Evolutionary conservation across 2,797 vertebrate species (phyloP), one percentile per base, ranked within the genome.

Genomic region (Artibeus jamaicensis): DNA sequence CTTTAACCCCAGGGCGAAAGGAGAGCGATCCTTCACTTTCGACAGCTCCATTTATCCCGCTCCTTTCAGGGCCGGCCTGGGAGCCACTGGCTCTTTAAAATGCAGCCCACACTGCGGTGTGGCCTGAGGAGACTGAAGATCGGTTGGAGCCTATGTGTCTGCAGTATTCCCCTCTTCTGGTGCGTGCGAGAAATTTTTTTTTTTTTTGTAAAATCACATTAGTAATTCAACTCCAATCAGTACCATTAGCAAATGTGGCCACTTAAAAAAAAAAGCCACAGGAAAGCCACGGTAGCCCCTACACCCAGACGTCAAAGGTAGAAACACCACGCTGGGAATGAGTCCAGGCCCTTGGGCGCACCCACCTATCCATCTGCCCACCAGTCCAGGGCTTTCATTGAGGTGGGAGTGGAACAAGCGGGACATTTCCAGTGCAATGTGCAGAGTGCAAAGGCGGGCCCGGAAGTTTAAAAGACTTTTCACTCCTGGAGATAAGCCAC

Each of bases 11-110:
- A 26, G 90, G 82, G 48, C 26, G 48, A 86, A 74, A 6, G 22
- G 68, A 78, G 32, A 70, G 32, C 39, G 48, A 92, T 89, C 48
- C 77, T 86, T 94, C 67, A 82, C 46, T 65, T 89, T 48, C 14
- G 62, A 57, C 74, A 62, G 81, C 24, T 74, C 62, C 48, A 46
- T 74, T 48, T 84, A 37, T 76, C 73, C 85, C 62, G 37, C 34
- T 81, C 21, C 53, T 46, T 53, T 22, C 57, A 21, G 1, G 67
- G 3, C 85, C 42, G 55, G 85, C 76, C 62, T 73, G 53, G 55
- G 84, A 68, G n/a, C 16, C 6, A 29, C 48, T 37, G 89, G 39
- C 11, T 7, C 12, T 81, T 92, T 73, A 67, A 90, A 82, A 88
- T 59, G 39, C n/a, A 85, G 32, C 46, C 85, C 2, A 0, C 7